Conservation (phyloP, 2,113 vertebrate species). For the Pardalotus punctatus region DNA sequence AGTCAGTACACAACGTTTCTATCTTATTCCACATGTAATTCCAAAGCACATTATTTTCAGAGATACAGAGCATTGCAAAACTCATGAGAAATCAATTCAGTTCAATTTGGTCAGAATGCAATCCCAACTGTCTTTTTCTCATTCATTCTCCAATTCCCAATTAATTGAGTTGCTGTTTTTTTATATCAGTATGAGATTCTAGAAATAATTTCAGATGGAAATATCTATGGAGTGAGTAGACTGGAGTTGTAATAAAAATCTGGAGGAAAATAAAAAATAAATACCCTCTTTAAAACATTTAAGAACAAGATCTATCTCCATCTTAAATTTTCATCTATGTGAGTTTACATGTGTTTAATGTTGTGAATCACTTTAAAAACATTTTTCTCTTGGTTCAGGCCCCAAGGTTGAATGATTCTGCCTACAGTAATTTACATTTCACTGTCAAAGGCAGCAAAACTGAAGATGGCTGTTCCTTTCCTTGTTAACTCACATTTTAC, state of each 20-base stretch:
- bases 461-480: neutral
- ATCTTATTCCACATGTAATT: neutral
- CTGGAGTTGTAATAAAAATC: neutral
- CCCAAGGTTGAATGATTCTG: neutral
- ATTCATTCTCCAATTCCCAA: neutral
- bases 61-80: neutral
- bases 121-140: neutral
- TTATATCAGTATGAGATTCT: neutral
- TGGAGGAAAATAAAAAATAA: neutral
- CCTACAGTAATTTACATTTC: neutral
- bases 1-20: rapidly evolving
- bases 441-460: neutral
- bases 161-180: neutral
- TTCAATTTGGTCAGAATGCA: neutral
- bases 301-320: neutral
- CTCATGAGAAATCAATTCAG: neutral
- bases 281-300: neutral
- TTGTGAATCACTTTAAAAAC: neutral
- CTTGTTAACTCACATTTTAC: neutral
- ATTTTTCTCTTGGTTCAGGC: neutral
- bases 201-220: neutral
- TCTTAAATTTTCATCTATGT: neutral
- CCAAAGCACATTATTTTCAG: neutral
- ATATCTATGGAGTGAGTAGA: neutral
- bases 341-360: neutral